phyloP scores from a whole-genome alignment of 2,797 vertebrate species.

The Poeciliopsis paucimaculata region DNA sequence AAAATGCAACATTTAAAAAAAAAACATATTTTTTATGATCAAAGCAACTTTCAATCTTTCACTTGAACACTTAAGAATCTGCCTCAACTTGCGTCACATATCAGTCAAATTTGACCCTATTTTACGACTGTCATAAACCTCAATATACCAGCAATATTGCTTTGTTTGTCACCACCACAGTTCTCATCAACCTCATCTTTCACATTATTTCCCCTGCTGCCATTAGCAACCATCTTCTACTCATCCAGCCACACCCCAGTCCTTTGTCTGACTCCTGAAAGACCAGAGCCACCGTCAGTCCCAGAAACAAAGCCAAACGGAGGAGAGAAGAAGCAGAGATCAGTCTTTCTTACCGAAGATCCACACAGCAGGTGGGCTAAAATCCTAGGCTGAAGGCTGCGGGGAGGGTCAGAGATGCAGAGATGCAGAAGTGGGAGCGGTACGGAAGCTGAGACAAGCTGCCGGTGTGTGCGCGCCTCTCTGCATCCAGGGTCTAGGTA shows the following conservation, averaged over 20 bases:
- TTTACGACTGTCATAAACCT: slow-evolving; percentile 12
- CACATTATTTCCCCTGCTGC: slow-evolving; percentile 39
- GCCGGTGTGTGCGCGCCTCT: slow-evolving; percentile 70
- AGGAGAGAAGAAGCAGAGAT: slow-evolving; percentile 29
- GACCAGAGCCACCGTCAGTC: slow-evolving; percentile 20
- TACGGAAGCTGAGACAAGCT: slow-evolving; percentile 71
- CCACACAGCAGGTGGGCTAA: slow-evolving; percentile 59
- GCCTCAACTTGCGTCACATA: not conserved
- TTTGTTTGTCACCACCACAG: slow-evolving; percentile 4
- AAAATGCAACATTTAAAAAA: slow-evolving; percentile 20
- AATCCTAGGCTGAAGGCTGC: slow-evolving; percentile 56
- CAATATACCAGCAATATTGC: slow-evolving; percentile 27
- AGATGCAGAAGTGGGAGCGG: slow-evolving; percentile 56
- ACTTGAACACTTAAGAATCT: not conserved
- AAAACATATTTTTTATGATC: slow-evolving; percentile 7
- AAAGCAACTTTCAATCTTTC: not conserved
- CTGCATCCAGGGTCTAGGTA: slow-evolving; percentile 75
- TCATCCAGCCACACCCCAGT: slow-evolving; percentile 75
- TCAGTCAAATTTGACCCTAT: slow-evolving; percentile 3
- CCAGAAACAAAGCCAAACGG: slow-evolving; percentile 17
- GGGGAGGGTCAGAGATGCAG: slow-evolving; percentile 51
- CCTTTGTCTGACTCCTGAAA: slow-evolving; percentile 67
- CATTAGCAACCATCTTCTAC: slow-evolving; percentile 35
- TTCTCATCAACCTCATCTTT: slow-evolving; percentile 14
- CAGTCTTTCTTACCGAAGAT: slow-evolving; percentile 69